Evolutionary conservation across 1,140 invertebrate species (phyloP).

Genomic region (Lutraria rhynchaena): DNA sequence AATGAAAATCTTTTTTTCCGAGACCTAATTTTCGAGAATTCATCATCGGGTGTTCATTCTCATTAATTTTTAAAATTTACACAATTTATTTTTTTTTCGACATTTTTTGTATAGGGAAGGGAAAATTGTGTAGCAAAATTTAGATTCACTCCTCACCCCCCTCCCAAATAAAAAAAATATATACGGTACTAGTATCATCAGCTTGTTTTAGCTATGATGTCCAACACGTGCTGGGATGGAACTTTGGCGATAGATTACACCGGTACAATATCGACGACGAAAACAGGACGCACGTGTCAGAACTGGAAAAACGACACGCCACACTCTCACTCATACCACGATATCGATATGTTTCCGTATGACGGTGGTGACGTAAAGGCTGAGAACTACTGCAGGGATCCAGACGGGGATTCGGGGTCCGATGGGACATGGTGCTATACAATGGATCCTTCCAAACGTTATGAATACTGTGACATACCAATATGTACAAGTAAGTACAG

Average conservation of each 20-base stretch:
- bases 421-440: slow-evolving; percentile 15
- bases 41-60: no score
- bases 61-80: no score
- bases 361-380: slow-evolving; percentile 37
- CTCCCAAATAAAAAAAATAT: no score
- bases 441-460: slow-evolving; percentile 3
- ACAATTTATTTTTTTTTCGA: no score
- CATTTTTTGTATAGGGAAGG: no score
- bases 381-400: slow-evolving; percentile 36
- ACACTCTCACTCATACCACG: slow-evolving; percentile 21
- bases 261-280: slow-evolving; percentile 22
- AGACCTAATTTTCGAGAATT: no score
- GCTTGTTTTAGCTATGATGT: not conserved
- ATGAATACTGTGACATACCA: slow-evolving; percentile 26
- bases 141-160: no score
- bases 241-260: slow-evolving; percentile 33
- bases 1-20: no score
- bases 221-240: slow-evolving; percentile 34
- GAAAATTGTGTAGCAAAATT: no score
- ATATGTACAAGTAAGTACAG: slow-evolving; percentile 48
- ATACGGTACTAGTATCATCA: no score
- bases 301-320: slow-evolving; percentile 33
- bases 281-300: slow-evolving; percentile 36
- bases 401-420: slow-evolving; percentile 11
- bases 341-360: slow-evolving; percentile 8